Percentiles rank a stretch among this genome's conserved stretches.
Evolutionary conservation across 2,888 invertebrate species (phyloP).

Genomic region (Tetramorium bicarinatum): DNA sequence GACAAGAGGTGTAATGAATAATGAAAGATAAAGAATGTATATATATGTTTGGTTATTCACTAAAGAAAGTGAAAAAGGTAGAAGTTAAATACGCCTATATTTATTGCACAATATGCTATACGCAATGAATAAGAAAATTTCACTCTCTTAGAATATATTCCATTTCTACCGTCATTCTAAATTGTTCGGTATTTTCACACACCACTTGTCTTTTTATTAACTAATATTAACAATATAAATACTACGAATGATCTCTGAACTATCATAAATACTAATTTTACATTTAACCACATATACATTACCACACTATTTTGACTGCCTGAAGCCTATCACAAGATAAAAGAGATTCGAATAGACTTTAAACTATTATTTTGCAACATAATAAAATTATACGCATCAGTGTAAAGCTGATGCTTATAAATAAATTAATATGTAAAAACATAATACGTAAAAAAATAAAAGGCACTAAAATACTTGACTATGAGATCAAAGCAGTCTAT

Average conservation of each 20-base stretch:
- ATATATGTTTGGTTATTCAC: background rate
- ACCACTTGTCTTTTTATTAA: conserved; percentile 50
- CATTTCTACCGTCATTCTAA: conserved; percentile 9
- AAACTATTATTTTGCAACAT: conserved; percentile 58
- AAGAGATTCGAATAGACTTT: conserved; percentile 38
- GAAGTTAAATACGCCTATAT: conserved; percentile 5
- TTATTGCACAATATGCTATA: conserved; percentile 13
- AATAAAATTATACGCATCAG: conserved; percentile 58
- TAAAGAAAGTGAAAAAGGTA: conserved; percentile 16
- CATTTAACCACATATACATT: conserved; percentile 54
- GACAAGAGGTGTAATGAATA: conserved; percentile 44
- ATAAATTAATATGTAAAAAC: conserved; percentile 57
- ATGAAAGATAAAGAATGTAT: background rate
- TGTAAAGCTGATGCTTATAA: conserved; percentile 55
- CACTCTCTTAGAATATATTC: background rate
- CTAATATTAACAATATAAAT: conserved; percentile 50
- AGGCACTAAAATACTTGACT: conserved; percentile 55
- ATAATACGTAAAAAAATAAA: conserved; percentile 50
- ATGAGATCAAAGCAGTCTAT: conserved; percentile 63
- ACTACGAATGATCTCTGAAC: conserved; percentile 29
- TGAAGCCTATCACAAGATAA: conserved; percentile 54
- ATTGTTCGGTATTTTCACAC: conserved; percentile 34
- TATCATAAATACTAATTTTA: conserved; percentile 59
- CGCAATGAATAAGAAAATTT: conserved; percentile 15
- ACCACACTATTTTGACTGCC: conserved; percentile 56